Evolutionary conservation across 1,140 invertebrate genomes (phyloP).

Genomic region (Brachionus sp.): DNA sequence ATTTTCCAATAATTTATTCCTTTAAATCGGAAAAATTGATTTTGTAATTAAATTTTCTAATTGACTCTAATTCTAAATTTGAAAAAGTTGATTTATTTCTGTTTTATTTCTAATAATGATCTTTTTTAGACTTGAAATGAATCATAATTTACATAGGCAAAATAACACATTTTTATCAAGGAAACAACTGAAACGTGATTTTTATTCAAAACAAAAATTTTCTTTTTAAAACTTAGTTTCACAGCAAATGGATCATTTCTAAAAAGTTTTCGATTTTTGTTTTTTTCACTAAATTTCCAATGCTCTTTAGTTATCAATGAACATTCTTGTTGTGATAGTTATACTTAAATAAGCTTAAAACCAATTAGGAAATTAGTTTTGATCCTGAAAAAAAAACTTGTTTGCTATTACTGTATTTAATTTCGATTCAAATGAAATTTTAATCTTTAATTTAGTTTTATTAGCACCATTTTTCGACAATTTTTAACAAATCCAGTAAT

Average conservation of each 20-base stretch:
- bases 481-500: neutral
- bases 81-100: neutral
- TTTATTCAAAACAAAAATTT: neutral
- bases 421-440: neutral
- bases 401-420: neutral
- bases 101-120: neutral
- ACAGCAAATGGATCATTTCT: neutral
- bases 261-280: neutral
- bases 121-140: neutral
- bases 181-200: neutral
- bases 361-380: slow-evolving; percentile 3
- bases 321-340: neutral
- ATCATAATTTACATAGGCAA: neutral
- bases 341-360: neutral
- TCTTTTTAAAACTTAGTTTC: neutral
- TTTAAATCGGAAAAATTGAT: neutral
- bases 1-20: neutral
- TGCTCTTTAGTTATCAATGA: neutral
- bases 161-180: neutral
- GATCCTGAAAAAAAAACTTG: neutral
- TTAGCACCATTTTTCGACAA: slow-evolving; percentile 11
- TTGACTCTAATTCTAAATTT: neutral
- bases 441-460: slow-evolving; percentile 30
- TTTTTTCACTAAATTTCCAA: neutral
- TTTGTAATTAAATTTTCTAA: slow-evolving; percentile 1